Evolutionary conservation across 1,140 invertebrate species (phyloP), one percentile per base, ranked within the genome.

Genomic region (Wiebesia pumilae): DNA sequence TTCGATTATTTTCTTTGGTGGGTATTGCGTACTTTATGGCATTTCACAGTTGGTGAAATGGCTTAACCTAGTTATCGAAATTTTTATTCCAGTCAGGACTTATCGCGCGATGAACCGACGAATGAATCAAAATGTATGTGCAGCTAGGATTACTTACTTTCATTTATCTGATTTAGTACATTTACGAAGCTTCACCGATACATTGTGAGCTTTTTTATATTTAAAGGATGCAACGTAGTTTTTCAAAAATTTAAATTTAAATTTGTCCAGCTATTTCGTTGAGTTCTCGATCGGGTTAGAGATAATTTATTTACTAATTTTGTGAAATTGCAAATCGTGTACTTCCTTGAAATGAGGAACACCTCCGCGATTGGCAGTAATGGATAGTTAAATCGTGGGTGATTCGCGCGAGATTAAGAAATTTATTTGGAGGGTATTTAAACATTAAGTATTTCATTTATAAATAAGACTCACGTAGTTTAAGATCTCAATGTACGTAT

Each of bases 41-140:
- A 65, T 62, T 67, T 47, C 40, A 38, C 38, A 80, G 33, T n/a
- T n/a, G 35, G 35, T 51, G n/a, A n/a, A n/a, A n/a, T n/a, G n/a
- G 54, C 75, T 79, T 79, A 78, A 79, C 83, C 83, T n/a, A 85
- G 75, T 85, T 85, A 80, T 85, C 43, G 58, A 54, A 78, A 84
- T 78, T 77, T 84, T 78, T 35, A 12, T 33, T 43, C 12, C 54
- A 40, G 40, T 77, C 71, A 21, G 51, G 38, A 40, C 54, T 58
- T 73, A 83, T 73, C 47, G 24, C 58, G 12, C 58, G 69, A 83
- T 40, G 81, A 83, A 73, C 71, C 58, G 24, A 38, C 43, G 51
- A 47, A 84, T 78, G 67, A 84, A 71, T 82, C 43, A 19, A 83
- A 71, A 19, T 58, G 21, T 35, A 78, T 78, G 51, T 77, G 54